phyloP scores from a whole-genome alignment of 2,113 vertebrate genomes.

The Phoxinus phoxinus region DNA sequence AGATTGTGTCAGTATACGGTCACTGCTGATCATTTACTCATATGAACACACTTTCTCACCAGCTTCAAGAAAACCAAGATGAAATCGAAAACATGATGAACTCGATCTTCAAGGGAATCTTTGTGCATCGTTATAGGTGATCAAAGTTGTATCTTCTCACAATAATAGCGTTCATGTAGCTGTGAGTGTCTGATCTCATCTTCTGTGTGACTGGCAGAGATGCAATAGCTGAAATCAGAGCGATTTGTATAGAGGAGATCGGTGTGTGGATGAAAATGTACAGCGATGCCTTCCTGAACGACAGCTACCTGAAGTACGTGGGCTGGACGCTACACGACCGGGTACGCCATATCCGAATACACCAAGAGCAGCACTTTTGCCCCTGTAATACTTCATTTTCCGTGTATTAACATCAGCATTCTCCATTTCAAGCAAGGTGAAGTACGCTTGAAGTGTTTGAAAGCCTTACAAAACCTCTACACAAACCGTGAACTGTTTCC shows the following conservation, averaged over 20 bases:
- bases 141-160: neutral
- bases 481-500: slow-evolving; percentile 96
- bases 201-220: slow-evolving; percentile 75
- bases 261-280: slow-evolving; percentile 99
- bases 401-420: neutral
- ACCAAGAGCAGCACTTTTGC: slow-evolving; percentile 56
- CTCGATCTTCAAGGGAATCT: slow-evolving; percentile 99
- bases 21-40: neutral
- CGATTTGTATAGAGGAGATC: slow-evolving; percentile 98
- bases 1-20: neutral
- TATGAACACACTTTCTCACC: slow-evolving; percentile 49
- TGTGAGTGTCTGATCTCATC: neutral
- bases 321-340: slow-evolving; percentile 97
- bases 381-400: neutral
- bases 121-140: slow-evolving; percentile 98
- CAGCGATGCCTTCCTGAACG: slow-evolving; percentile 96
- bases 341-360: slow-evolving; percentile 68
- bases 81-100: slow-evolving; percentile 99
- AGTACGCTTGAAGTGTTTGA: slow-evolving; percentile 97
- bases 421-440: slow-evolving; percentile 88
- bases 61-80: slow-evolving; percentile 98
- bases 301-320: slow-evolving; percentile 97
- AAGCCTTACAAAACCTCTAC: slow-evolving; percentile 96
- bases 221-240: slow-evolving; percentile 96
- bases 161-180: neutral